Evolutionary conservation across 2,888 invertebrate genomes (phyloP), one percentile per base, ranked within the genome.

Genomic region (Chromoteleia sp.): DNA sequence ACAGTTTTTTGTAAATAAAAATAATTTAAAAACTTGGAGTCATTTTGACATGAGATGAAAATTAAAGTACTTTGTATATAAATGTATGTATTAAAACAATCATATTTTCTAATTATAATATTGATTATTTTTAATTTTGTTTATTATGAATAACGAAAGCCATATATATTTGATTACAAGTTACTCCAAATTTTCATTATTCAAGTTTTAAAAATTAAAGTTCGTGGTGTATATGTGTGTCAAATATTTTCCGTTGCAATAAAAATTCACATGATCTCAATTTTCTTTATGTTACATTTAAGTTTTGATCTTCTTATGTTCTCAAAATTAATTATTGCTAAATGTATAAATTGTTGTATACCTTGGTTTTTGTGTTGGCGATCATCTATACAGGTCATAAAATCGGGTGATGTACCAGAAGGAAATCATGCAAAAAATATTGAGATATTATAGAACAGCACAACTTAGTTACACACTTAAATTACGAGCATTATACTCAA

Each of bases 301-400:
- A 33, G 7, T 0, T 41, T 41, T 14, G 41, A 43, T 43, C 14
- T 50, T n/a, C 33, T 21, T 25, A 4, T 25, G n/a, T 15, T 15
- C 8, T 12, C 12, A 43, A 68, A 54, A 45, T 21, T 36, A 63
- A 25, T 15, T 30, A 43, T 43, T 19, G 19, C 10, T 21, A 50
- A 52, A 21, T 59, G 48, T 50, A 75, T 33, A 48, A 82, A 67
- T 48, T 88, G 85, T 83, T 88, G 84, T 89, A 88, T 91, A 91
- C 91, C 91, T 91, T 91, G 89, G 82, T 84, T 87, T 87, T 87
- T 88, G 85, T 84, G 86, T 86, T 89, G 90, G 86, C 86, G 88
- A 85, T 91, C 91, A 83, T 91, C 91, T 91, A 88, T 88, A 86
- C 85, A 87, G 89, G 89, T 88, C 36, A 41, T 59, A 59, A 68